Conservation (phyloP, 2,888 invertebrate species). For the Catocala sponsa region DNA sequence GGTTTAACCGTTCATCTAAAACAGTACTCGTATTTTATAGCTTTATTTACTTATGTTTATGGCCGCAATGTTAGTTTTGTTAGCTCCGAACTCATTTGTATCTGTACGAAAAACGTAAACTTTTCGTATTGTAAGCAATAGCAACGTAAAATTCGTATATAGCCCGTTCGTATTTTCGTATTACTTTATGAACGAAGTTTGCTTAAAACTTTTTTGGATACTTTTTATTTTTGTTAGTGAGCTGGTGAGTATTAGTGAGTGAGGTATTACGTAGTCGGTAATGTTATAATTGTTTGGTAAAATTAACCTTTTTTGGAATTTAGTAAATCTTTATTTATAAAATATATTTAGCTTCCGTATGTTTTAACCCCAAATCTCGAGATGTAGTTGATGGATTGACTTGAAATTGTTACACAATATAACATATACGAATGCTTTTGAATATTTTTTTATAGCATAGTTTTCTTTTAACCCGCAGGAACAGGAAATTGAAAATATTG, state of each 20-base stretch:
- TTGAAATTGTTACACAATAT: no score
- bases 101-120: constrained; percentile 11
- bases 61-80: constrained; percentile 8
- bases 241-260: no score
- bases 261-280: constrained; percentile 12
- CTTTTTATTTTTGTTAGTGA: constrained; percentile 12
- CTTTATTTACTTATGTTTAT: constrained; percentile 18
- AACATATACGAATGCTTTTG: no score
- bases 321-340: no score
- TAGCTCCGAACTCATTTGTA: constrained; percentile 11
- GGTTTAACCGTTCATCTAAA: background rate
- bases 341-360: no score
- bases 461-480: no score
- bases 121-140: constrained; percentile 1
- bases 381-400: no score
- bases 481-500: no score
- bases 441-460: no score
- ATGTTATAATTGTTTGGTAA: background rate
- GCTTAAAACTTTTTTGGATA: constrained; percentile 16
- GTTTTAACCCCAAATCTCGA: no score
- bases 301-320: no score
- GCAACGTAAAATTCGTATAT: constrained; percentile 17
- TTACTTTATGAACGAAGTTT: constrained; percentile 22
- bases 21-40: constrained; percentile 2
- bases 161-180: constrained; percentile 11